Percentiles rank a stretch among this genome's conserved stretches.
Conservation (phyloP, 2,888 invertebrate genomes). For the Microchrysa polita region DNA sequence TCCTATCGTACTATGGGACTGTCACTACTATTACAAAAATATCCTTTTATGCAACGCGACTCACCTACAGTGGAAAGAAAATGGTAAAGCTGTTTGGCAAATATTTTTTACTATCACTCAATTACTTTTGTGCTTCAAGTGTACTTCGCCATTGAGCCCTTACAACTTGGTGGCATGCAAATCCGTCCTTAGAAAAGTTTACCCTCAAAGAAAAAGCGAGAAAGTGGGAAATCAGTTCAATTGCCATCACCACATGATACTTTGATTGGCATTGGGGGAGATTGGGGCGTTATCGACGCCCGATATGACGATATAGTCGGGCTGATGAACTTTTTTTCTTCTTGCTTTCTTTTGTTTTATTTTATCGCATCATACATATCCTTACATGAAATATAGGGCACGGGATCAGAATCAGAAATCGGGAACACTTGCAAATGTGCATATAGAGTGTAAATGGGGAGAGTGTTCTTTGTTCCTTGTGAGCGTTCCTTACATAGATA, state of each 20-base stretch:
- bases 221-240: constrained; percentile 32
- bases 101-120: constrained; percentile 35
- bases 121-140: constrained; percentile 26
- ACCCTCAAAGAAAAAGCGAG: constrained; percentile 2
- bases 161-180: constrained; percentile 32
- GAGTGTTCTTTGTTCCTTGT: not conserved
- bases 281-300: constrained; percentile 6
- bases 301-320: not conserved
- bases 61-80: not conserved
- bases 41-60: not conserved
- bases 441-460: constrained; percentile 1
- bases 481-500: no score
- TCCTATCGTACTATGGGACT: no score
- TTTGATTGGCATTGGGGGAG: constrained; percentile 45
- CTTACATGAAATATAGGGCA: not conserved
- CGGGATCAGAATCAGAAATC: not conserved
- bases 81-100: constrained; percentile 20
- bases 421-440: not conserved
- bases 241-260: constrained; percentile 34
- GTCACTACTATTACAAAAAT: no score
- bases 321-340: constrained; percentile 2
- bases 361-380: not conserved
- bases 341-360: not conserved
- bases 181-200: constrained; percentile 17
- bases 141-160: constrained; percentile 8